These are phyloP conservation scores for Apamea anceps DNA, from an alignment of 2,888 invertebrate genomes.

Conservation along the genomic window DNA sequence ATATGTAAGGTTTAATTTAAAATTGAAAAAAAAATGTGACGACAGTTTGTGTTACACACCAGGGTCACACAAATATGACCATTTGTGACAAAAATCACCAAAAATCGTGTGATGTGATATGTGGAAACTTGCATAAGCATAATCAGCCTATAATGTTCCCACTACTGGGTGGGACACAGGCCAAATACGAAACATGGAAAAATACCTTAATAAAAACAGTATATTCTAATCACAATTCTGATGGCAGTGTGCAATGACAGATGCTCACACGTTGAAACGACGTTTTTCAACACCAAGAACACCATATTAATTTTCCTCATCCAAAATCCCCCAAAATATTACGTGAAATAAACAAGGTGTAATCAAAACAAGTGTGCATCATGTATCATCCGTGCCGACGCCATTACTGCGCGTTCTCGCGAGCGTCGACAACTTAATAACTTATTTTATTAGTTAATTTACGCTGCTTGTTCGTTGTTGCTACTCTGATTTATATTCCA, in stretches of 20 bases:
- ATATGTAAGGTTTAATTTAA: not conserved
- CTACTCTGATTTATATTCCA: conserved; percentile 46
- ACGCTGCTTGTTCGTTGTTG: conserved; percentile 34
- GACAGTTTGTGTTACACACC: not conserved
- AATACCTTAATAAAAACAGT: not conserved
- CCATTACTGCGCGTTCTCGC: conserved; percentile 27
- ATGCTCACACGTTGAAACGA: not conserved
- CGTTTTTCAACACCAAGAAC: not conserved
- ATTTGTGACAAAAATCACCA: not conserved
- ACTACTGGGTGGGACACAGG: not conserved
- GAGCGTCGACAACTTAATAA: conserved; percentile 44
- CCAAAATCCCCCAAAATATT: not conserved
- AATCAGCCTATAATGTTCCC: no score
- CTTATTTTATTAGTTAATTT: conserved; percentile 58
- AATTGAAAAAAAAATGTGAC: not conserved
- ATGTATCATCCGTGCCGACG: conserved; percentile 39
- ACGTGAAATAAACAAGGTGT: conserved; percentile 12
- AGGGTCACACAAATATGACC: not conserved
- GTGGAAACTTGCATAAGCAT: not conserved
- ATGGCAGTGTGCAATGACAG: not conserved
- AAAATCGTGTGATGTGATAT: not conserved
- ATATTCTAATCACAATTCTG: not conserved
- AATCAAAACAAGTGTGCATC: conserved; percentile 28
- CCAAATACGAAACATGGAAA: not conserved
- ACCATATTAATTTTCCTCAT: not conserved